Evolutionary conservation across 2,888 invertebrate species (phyloP).

Genomic region (Synanthedon vespiformis): DNA sequence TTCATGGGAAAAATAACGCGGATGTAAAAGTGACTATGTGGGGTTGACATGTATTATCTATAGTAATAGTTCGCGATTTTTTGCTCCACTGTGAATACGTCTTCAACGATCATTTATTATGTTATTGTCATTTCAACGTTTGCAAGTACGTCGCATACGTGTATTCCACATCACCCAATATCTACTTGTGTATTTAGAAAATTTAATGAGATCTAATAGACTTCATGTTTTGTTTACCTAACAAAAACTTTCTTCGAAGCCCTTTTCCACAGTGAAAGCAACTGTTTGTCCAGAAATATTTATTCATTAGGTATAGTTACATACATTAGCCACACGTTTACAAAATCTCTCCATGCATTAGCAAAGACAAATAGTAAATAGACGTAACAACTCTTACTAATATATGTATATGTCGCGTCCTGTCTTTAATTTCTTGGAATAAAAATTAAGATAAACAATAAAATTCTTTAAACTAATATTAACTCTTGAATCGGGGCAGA

Average conservation of each 20-base stretch:
- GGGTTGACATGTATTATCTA: slow-evolving; percentile 1
- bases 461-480: no score
- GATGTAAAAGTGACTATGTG: slow-evolving; percentile 16
- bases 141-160: not conserved
- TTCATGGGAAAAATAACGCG: slow-evolving; percentile 6
- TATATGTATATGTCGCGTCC: no score
- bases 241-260: slow-evolving; percentile 9
- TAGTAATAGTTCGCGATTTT: slow-evolving; percentile 8
- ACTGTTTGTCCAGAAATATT: slow-evolving; percentile 13
- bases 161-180: not conserved
- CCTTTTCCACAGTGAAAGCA: slow-evolving; percentile 21
- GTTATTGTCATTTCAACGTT: not conserved
- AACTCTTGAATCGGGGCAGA: no score
- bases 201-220: not conserved
- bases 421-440: no score
- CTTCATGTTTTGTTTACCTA: not conserved
- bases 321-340: not conserved
- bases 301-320: not conserved
- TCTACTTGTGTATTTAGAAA: not conserved
- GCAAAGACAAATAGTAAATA: no score
- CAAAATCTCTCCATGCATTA: not conserved
- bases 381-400: no score
- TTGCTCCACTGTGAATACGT: slow-evolving; percentile 1
- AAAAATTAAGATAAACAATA: no score
- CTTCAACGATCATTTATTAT: not conserved